phyloP scores from a whole-genome alignment of 2,113 vertebrate genomes.

The Proteles cristata region DNA sequence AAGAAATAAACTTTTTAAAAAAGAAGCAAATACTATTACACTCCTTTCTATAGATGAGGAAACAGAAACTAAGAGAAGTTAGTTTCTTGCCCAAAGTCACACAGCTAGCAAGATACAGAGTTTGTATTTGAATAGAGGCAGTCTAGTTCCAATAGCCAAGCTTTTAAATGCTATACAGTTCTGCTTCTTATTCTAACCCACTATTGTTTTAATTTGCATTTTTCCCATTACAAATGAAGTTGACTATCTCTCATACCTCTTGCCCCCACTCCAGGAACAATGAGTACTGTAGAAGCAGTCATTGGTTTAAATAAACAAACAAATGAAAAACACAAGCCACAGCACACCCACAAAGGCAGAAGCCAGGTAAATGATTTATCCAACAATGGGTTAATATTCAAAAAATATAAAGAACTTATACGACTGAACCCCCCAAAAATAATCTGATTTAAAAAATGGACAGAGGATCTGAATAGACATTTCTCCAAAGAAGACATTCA shows the following conservation, averaged over 20 bases:
- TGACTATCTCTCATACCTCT: not conserved
- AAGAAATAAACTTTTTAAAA: no score
- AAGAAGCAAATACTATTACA: not conserved
- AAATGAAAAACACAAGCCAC: not conserved
- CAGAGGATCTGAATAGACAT: not conserved
- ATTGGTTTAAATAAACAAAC: not conserved
- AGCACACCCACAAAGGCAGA: not conserved
- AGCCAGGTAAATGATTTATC: not conserved
- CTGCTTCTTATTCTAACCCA: not conserved
- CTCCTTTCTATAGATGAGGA: not conserved
- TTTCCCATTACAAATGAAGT: not conserved
- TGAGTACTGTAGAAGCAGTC: not conserved
- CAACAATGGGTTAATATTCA: not conserved
- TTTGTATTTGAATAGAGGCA: not conserved
- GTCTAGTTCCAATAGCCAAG: not conserved
- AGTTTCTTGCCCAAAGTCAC: not conserved
- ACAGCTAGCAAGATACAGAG: not conserved
- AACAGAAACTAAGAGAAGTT: not conserved
- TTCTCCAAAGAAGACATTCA: not conserved
- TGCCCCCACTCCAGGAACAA: not conserved
- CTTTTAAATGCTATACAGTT: not conserved
- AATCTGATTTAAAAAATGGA: not conserved
- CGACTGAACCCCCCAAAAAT: not conserved
- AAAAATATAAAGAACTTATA: not conserved
- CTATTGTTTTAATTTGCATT: conserved; percentile 19